Percentiles rank a stretch among this genome's conserved stretches.
Conservation (phyloP, 1,140 invertebrate species). For the Octopus bimaculoides region DNA sequence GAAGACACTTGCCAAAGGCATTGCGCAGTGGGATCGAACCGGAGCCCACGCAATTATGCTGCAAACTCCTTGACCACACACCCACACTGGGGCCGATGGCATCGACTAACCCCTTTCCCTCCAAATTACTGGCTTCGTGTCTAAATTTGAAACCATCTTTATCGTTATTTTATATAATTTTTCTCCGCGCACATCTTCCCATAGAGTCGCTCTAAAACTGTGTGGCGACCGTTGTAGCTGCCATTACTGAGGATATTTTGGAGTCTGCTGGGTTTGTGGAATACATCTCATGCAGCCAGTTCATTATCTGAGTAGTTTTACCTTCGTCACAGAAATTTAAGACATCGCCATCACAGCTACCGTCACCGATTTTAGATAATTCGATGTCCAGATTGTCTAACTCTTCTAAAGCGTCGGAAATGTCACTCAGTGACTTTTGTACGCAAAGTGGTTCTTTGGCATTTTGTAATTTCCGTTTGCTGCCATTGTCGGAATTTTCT, state of each 20-base stretch:
- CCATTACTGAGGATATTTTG: background rate
- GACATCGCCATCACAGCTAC: background rate
- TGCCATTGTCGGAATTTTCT: background rate
- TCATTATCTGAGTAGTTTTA: background rate
- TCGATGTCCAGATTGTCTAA: no score
- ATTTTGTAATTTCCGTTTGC: background rate
- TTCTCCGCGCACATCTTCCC: background rate
- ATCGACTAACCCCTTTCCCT: background rate
- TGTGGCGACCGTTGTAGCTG: background rate
- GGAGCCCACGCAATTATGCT: background rate
- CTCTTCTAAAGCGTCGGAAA: no score
- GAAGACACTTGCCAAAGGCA: background rate
- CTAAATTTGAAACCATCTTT: background rate
- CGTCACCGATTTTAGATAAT: no score
- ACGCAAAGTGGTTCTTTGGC: background rate
- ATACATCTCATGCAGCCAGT: background rate
- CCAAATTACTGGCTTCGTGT: background rate
- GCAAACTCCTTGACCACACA: background rate
- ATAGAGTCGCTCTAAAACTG: background rate
- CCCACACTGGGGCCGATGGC: background rate
- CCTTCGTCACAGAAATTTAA: constrained; percentile 5
- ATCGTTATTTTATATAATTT: background rate
- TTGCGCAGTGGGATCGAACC: background rate
- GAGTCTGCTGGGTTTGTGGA: background rate
- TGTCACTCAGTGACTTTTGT: background rate